Evolutionary conservation across 2,113 vertebrate genomes (phyloP), one percentile per base, ranked within the genome.

Genomic region (Grammomys dolichurus): DNA sequence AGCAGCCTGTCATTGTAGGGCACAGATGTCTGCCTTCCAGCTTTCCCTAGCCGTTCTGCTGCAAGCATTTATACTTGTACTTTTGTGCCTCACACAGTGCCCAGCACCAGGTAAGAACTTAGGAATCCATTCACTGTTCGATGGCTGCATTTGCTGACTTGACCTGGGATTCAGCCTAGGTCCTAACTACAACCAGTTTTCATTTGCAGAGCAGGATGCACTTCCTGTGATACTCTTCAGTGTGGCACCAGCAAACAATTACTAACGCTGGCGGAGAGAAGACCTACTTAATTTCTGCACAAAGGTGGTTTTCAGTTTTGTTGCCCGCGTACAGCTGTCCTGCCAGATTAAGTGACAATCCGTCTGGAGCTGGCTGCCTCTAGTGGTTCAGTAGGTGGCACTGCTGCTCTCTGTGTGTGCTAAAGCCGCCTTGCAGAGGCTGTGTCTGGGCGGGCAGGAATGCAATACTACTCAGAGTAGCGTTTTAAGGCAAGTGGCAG

Each of bases 401-500:
- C 97, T 97, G 95, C 70, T 87, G 96, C 89, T 88, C 96, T 98
- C 97, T 96, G 58, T 63, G 87, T 96, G 93, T 94, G 91, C 28
- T 12, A 26, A 58, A 90, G 88, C 40, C 0, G 51, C 63, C 0
- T 9, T 11, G 5, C 8, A 4, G 76, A 51, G 51, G 65, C 76
- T 43, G 43, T n/a, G 78, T 85, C 70, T 56, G 87, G 81, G 73
- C 94, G 19, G 63, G 43, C 91, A 7, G 69, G 81, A 77, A 85
- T 46, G 87, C 73, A 88, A 70, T 67, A 28, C 94, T 19, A 8
- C 43, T 75, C 87, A 58, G 22, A 84, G 87, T 46, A 31, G 82
- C 58, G 70, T 90, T 90, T 56, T 1, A 48, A 93, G 95, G 75
- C 70, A 20, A 60, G 90, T 13, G 1, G 88, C 69, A 26, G 58